Evolutionary conservation across 2,797 vertebrate species (phyloP).

Genomic region (Anomalospiza imberbis): DNA sequence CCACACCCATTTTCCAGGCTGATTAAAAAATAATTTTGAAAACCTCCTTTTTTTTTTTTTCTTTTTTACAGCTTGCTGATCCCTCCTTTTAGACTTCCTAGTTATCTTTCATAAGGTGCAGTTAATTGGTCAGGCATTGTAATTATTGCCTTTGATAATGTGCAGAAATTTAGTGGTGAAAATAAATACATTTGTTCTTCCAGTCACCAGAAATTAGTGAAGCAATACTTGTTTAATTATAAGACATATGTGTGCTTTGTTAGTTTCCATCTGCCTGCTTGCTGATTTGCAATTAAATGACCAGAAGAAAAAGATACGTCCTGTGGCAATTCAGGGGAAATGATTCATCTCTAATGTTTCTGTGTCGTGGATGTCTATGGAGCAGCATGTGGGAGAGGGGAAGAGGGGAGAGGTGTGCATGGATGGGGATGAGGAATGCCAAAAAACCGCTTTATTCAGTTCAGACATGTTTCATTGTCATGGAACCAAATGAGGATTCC

Average conservation of each 20-base stretch:
- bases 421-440: background rate
- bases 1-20: background rate
- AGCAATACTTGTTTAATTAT: constrained; percentile 57
- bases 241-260: constrained; percentile 61
- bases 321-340: constrained; percentile 33
- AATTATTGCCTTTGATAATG: constrained; percentile 10
- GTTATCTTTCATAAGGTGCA: background rate
- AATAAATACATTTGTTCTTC: constrained; percentile 54
- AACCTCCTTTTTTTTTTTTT: background rate
- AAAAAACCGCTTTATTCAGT: background rate
- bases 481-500: background rate
- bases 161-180: constrained; percentile 16
- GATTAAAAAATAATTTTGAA: background rate
- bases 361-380: background rate
- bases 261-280: constrained; percentile 59
- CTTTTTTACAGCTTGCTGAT: background rate
- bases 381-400: background rate
- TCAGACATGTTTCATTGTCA: background rate
- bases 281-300: constrained; percentile 68
- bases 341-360: constrained; percentile 53
- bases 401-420: background rate
- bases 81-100: background rate
- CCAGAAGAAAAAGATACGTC: constrained; percentile 59
- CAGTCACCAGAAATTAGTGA: constrained; percentile 51
- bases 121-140: background rate